These are phyloP conservation scores for Torymus tubicola DNA, from an alignment of 2,888 invertebrate species.

Conservation along the genomic window DNA sequence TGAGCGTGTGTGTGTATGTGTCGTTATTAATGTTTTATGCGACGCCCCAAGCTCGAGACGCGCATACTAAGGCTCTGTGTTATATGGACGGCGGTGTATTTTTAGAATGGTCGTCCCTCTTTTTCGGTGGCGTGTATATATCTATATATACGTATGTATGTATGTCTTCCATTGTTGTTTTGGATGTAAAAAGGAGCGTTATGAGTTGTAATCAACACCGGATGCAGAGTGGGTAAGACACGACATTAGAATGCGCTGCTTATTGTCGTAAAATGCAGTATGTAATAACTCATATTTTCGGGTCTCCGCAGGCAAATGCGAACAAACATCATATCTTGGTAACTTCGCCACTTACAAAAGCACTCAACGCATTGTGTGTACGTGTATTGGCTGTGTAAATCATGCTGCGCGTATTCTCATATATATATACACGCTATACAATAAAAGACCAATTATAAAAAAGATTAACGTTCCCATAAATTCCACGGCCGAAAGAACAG, in stretches of 20 bases:
- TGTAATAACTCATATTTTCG: background rate
- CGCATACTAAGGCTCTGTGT: background rate
- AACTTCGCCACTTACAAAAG: background rate
- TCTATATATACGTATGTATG: no score
- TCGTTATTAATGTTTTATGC: constrained; percentile 25
- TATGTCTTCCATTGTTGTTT: no score
- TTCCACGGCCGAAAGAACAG: background rate
- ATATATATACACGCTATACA: background rate
- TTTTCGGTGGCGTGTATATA: background rate
- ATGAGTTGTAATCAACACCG: background rate
- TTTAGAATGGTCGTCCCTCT: constrained; percentile 7
- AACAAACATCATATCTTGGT: background rate
- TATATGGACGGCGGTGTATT: background rate
- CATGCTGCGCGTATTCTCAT: background rate
- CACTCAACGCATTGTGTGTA: background rate
- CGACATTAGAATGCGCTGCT: background rate
- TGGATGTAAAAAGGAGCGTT: no score
- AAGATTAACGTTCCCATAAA: constrained; percentile 33
- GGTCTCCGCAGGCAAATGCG: background rate
- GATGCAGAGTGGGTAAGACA: background rate
- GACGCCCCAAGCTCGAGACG: background rate
- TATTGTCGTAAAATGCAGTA: background rate
- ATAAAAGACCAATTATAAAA: background rate
- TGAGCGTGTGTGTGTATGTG: background rate
- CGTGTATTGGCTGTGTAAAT: constrained; percentile 6